Conservation (phyloP, 1,140 invertebrate species). For the Oppia nitens region DNA sequence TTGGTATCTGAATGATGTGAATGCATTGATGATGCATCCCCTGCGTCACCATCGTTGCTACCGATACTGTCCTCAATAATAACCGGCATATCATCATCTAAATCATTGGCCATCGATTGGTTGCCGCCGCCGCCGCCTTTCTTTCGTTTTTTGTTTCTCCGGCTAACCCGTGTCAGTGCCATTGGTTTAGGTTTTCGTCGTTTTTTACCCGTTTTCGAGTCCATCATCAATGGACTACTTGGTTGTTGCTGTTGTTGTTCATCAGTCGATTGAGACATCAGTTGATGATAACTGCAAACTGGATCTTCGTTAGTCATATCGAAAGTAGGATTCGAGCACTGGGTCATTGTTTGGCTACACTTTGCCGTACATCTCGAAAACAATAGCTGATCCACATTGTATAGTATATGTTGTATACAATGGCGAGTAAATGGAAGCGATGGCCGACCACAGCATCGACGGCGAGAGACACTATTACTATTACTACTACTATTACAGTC, state of each 20-base stretch:
- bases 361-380: slow-evolving; percentile 75
- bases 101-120: too few species aligned
- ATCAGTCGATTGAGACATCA: slow-evolving; percentile 19
- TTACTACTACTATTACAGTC: too few species aligned
- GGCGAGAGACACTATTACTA: too few species aligned
- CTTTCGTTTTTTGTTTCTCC: background rate
- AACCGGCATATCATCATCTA: background rate
- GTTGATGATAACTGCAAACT: slow-evolving; percentile 62
- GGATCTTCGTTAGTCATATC: slow-evolving; percentile 65
- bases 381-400: slow-evolving; percentile 65
- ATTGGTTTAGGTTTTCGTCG: background rate
- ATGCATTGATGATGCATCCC: background rate
- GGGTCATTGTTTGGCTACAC: slow-evolving; percentile 60
- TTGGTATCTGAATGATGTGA: background rate
- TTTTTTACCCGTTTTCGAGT: background rate
- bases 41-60: background rate
- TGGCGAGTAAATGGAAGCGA: slow-evolving; percentile 65
- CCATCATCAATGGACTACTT: background rate
- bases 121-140: background rate
- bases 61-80: background rate
- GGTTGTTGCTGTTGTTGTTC: background rate
- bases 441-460: slow-evolving; percentile 38
- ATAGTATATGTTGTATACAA: slow-evolving; percentile 66
- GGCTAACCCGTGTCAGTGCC: background rate
- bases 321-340: slow-evolving; percentile 70